Conservation (phyloP, 2,113 vertebrate genomes). For the Syngnathoides biaculeatus region DNA sequence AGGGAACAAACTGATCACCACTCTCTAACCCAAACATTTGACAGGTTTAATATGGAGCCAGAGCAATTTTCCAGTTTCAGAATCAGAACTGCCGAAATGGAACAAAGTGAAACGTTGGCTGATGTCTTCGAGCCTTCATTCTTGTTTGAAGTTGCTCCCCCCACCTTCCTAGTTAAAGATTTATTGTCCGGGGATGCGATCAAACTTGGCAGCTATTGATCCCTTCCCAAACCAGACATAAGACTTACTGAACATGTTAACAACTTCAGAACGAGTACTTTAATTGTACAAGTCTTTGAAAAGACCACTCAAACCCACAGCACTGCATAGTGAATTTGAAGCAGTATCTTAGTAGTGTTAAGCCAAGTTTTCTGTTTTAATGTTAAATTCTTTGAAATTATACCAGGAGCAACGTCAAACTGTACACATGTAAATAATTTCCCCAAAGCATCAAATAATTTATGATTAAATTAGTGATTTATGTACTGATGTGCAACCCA, state of each 20-base stretch:
- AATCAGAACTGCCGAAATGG: slow-evolving; percentile 66
- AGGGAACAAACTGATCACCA: slow-evolving; percentile 30
- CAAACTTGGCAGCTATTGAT: slow-evolving; percentile 74
- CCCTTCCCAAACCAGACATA: slow-evolving; percentile 58
- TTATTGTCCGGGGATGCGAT: slow-evolving; percentile 66
- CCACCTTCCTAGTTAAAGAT: slow-evolving; percentile 59
- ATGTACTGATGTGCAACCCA: neutral
- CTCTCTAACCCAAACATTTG: slow-evolving; percentile 24
- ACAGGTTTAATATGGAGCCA: slow-evolving; percentile 54
- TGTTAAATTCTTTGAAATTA: neutral
- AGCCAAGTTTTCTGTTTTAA: slow-evolving; percentile 17
- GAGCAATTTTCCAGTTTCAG: slow-evolving; percentile 59
- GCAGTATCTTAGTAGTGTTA: slow-evolving; percentile 4
- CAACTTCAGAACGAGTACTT: slow-evolving; percentile 57
- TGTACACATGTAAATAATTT: neutral
- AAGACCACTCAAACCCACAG: slow-evolving; percentile 34
- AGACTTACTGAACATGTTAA: slow-evolving; percentile 68
- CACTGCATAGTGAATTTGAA: slow-evolving; percentile 35
- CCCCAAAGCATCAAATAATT: neutral
- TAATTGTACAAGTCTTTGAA: slow-evolving; percentile 63
- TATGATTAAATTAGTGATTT: neutral
- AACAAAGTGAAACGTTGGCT: slow-evolving; percentile 60
- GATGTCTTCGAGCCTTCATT: slow-evolving; percentile 50
- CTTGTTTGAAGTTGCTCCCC: slow-evolving; percentile 68
- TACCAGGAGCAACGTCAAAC: slow-evolving; percentile 4